Conservation (phyloP, 2,113 vertebrate species). For the Cyanocitta stelleri region DNA sequence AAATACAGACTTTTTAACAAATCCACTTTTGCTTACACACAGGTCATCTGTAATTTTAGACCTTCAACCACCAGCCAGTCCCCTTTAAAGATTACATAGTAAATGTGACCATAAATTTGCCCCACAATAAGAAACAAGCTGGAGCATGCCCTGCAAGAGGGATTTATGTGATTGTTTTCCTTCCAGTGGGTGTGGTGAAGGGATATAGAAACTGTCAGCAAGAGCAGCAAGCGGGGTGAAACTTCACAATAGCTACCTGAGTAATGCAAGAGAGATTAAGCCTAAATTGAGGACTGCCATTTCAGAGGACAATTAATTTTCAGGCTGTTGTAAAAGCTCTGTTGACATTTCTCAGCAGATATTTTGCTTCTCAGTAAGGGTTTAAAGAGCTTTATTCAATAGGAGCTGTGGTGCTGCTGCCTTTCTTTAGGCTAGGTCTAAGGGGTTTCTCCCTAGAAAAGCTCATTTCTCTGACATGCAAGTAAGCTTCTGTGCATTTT, state of each 20-base stretch:
- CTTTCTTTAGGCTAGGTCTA: not conserved
- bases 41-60: slow-evolving; percentile 66
- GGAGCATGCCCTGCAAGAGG: slow-evolving; percentile 36
- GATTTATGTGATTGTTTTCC: slow-evolving; percentile 62
- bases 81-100: slow-evolving; percentile 40
- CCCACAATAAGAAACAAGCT: slow-evolving; percentile 41
- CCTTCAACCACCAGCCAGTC: slow-evolving; percentile 31
- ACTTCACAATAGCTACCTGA: slow-evolving; percentile 54
- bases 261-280: slow-evolving; percentile 41
- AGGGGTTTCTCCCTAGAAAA: not conserved
- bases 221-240: slow-evolving; percentile 8
- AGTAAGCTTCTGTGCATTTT: not conserved
- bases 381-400: not conserved
- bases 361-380: not conserved
- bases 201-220: slow-evolving; percentile 28
- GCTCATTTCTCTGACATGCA: not conserved
- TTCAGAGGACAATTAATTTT: slow-evolving; percentile 48
- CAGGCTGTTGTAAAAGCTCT: not conserved
- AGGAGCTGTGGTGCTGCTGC: not conserved
- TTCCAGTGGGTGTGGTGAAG: slow-evolving; percentile 33
- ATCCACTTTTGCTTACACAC: slow-evolving; percentile 27
- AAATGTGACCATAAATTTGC: slow-evolving; percentile 29
- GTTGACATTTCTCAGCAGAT: slow-evolving; percentile 45
- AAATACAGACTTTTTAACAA: slow-evolving; percentile 41
- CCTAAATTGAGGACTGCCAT: slow-evolving; percentile 34